Base-by-base conservation (phyloP, 2,888 invertebrate genomes). In the Pollenia angustigena region DNA sequence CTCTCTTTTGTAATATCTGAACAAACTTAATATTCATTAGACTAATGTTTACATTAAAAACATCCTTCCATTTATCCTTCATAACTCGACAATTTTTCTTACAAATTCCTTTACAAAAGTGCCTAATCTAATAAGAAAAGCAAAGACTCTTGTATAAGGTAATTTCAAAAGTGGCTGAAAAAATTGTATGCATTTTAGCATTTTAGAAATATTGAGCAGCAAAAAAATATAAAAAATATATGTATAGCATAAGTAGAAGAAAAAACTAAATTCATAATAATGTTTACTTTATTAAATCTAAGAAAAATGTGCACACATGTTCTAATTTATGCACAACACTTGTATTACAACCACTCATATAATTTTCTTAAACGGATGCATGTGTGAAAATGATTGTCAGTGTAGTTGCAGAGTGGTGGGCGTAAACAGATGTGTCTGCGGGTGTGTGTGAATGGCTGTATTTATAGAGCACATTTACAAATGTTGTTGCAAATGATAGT, bases 281-380 rank as follows among this genome's bases (percentile, higher is more conserved):
- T 81, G 64, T 74, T 64, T 80, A 72, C 80, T 64, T 66, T 74
- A n/a, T 44, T 81, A 66, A 74, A 81, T 74, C 14, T 44, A 18
- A 32, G n/a, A 66, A 66, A 81, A 74, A 81, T 81, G 18, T 68
- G 10, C 64, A 68, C 58, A 74, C 58, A 81, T 68, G 81, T 56
- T 58, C 56, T 66, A 66, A 81, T 72, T 81, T 81, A 81, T 74
- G 50, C 52, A n/a, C 66, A 16, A 74, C 81, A 74, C 74, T 74
- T 64, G 54, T 81, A 23, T 23, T 42, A 58, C 74, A 81, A 44
- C 50, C 58, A 64, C 71, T 54, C 62, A 74, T 48, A 66, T 50
- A 80, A 71, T 60, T 79, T 79, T 60, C 46, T 50, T 42, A 54
- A 64, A 52, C 64, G 75, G 44, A 64, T 76, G 64, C 52, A 62